Base-by-base conservation (phyloP, 1,140 invertebrate species). In the Heliconius melpomene region DNA sequence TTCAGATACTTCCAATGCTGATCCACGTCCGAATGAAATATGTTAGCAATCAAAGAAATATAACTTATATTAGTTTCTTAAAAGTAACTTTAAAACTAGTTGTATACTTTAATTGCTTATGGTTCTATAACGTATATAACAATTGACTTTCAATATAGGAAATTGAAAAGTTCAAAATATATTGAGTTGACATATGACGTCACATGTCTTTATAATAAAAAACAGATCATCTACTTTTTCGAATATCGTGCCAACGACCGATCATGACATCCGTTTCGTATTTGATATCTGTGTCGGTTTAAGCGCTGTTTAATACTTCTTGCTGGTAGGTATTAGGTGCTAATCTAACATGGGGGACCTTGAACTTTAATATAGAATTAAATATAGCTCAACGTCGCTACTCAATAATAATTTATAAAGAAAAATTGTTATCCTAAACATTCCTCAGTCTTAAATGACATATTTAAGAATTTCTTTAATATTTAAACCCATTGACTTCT, bases 1-100 rank as follows among this genome's bases (percentile, higher is more conserved):
- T 97, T 97, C 86, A 97, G 95, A 93, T 97, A 97, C 91, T 96
- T 97, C 97, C 97, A 97, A 92, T 97, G 97, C 97, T 97, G 96
- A 86, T 85, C 87, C 87, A 73, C 77, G 81, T 89, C 90, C 91
- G 82, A 84, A 83, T 79, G 87, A 87, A 89, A 94, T 93, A 93
- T 93, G 87, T 90, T 88, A 74, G 52, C 80, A 79, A 81, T 40
- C 32, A 81, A 81, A 81, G 40, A 81, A 75, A 75, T 66, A 66
- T 29, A 66, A 66, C 60, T 66, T 66, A 66, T 66, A 66, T 66
- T 66, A 66, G 60, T 66, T 29, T 66, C 26, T 16, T 66, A 66
- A 29, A 16, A 26, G 3, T 29, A 29, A 66, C 0, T 18, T 26
- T 7, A 66, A 13, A 66, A 11, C 13, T 29, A 66, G 13, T 16